Percentiles rank a stretch among this genome's conserved stretches.
These are phyloP conservation scores for Griposia aprilina DNA, from an alignment of 2,888 invertebrate species.

Conservation along the genomic window DNA sequence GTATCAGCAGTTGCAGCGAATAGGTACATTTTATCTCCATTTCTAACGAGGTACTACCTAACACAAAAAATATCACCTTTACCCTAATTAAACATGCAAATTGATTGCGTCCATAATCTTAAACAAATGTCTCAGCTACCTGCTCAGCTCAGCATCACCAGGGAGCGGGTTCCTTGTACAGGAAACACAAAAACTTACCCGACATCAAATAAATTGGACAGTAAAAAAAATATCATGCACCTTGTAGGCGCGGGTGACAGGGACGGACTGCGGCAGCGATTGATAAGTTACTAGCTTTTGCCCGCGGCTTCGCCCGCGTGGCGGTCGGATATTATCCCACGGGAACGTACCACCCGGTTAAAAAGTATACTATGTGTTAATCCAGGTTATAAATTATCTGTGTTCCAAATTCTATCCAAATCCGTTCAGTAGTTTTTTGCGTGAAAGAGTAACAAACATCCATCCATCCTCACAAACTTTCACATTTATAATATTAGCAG, in stretches of 20 bases:
- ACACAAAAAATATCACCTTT: not conserved
- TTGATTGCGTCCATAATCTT: slow-evolving; percentile 21
- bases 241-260: slow-evolving; percentile 60
- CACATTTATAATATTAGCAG: too few relatives aligned
- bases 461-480: too few relatives aligned
- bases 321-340: too few relatives aligned
- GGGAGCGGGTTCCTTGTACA: slow-evolving; percentile 36
- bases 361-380: too few relatives aligned
- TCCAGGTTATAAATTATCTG: too few relatives aligned
- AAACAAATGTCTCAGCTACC: slow-evolving; percentile 40
- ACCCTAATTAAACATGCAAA: slow-evolving; percentile 31
- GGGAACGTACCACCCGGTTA: too few relatives aligned
- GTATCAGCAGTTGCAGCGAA: not conserved
- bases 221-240: slow-evolving; percentile 64
- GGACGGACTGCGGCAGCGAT: slow-evolving; percentile 49
- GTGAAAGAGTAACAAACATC: too few relatives aligned
- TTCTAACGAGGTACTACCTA: not conserved
- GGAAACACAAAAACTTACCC: slow-evolving; percentile 71
- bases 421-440: too few relatives aligned
- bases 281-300: not conserved
- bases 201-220: slow-evolving; percentile 65
- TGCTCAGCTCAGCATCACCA: slow-evolving; percentile 13
- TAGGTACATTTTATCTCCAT: too few relatives aligned
- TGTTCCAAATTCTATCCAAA: too few relatives aligned
- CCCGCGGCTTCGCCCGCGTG: too few relatives aligned